Conservation (phyloP, 2,113 vertebrate genomes). For the Ptilonorhynchus violaceus region DNA sequence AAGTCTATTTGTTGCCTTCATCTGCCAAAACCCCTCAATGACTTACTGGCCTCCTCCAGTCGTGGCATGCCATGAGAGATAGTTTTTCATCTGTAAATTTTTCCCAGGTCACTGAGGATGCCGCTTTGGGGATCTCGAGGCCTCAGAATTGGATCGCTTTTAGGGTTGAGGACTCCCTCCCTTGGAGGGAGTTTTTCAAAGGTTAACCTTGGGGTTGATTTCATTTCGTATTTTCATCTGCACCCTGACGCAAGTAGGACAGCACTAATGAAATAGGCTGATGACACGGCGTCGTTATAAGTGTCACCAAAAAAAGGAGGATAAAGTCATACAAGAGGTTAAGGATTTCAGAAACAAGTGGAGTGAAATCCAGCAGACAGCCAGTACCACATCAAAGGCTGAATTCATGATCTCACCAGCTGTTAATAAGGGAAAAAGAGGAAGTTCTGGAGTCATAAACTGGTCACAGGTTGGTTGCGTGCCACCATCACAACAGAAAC, state of each 20-base stretch:
- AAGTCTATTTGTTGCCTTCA: background rate
- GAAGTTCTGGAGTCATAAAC: background rate
- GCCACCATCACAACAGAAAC: background rate
- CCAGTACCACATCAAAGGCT: background rate
- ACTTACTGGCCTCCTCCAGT: background rate
- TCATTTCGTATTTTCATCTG: background rate
- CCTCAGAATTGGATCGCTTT: background rate
- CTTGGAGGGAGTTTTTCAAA: background rate
- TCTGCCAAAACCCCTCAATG: background rate
- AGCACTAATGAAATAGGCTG: background rate
- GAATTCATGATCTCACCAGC: background rate
- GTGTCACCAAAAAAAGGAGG: background rate
- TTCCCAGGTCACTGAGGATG: background rate
- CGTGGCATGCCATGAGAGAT: background rate
- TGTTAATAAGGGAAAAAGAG: background rate
- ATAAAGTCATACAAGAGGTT: background rate
- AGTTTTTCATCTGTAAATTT: background rate
- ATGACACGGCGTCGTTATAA: background rate
- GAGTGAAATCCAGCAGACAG: background rate
- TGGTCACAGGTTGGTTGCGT: background rate
- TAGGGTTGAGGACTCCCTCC: background rate
- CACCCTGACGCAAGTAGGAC: background rate
- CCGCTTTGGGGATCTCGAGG: background rate
- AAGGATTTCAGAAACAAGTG: background rate
- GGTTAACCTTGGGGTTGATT: background rate